Evolutionary conservation across 2,113 vertebrate species (phyloP).

Genomic region (Pluvianellus socialis): DNA sequence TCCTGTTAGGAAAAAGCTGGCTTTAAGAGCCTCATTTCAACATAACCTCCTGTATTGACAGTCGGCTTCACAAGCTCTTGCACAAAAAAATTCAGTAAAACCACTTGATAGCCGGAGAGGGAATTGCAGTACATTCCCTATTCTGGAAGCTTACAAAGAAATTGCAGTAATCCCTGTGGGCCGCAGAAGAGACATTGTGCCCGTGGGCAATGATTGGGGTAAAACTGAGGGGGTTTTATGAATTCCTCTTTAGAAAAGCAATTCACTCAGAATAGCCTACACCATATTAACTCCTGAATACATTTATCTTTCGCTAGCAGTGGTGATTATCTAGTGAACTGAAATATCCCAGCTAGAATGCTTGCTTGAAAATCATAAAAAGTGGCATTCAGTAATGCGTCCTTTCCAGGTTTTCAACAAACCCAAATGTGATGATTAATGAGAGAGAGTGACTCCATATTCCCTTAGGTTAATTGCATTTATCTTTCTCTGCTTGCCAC

Average conservation of each 20-base stretch:
- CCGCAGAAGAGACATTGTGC: not conserved
- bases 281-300: not conserved
- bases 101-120: not conserved
- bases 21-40: not conserved
- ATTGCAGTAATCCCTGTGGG: constrained; percentile 1
- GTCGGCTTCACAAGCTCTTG: not conserved
- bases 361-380: not conserved
- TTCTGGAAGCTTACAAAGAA: constrained; percentile 18
- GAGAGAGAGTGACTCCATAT: not conserved
- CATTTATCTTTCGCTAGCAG: not conserved
- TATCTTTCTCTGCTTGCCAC: not conserved
- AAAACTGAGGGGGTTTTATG: not conserved
- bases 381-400: not conserved
- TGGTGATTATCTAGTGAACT: not conserved
- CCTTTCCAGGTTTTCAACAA: constrained; percentile 26
- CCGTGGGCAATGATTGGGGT: not conserved
- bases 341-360: not conserved
- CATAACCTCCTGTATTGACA: not conserved
- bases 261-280: not conserved
- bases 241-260: not conserved
- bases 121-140: not conserved
- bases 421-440: not conserved
- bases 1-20: not conserved
- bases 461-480: constrained; percentile 24
- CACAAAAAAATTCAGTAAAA: not conserved